Evolutionary conservation across 2,888 invertebrate species (phyloP), one percentile per base, ranked within the genome.

Genomic region (Phaedon cochleariae): DNA sequence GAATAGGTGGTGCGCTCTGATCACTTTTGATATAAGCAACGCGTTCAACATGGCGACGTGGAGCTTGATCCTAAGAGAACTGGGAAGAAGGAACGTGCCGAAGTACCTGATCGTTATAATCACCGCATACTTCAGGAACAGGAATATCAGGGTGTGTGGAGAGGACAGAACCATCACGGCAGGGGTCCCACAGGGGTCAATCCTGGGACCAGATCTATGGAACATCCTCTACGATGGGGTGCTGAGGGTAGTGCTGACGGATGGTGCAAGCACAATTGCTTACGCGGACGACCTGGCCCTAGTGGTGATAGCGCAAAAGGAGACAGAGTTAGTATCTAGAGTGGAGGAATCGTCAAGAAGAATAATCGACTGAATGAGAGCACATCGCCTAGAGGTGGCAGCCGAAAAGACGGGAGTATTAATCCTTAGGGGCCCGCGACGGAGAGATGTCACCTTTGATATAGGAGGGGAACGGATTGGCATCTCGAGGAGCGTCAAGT

Each of bases 131-230:
- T 7, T 7, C 7, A 49, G 1, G 49, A 22, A 7, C 31, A 18
- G 3, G 7, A 26, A 26, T 26, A 7, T 7, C 26, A 26, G 7
- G 26, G 26, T 26, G 7, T 7, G 7, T 7, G 26, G 4, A 26
- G 26, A n/a, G 26, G 7, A 26, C 3, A 5, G 26, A 26, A 34
- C 34, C 34, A 7, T 29, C 29, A 29, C 29, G 4, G 5, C 4
- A 10, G 67, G 64, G 15, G 55, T 54, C 0, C 41, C 64, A 26
- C 64, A 67, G 55, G 67, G 67, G 10, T 64, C 54, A 9, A 59
- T 65, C 18, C 37, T 65, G 0, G 62, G 65, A 15, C 51, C 62
- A 17, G 34, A 18, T 7, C 15, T 65, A n/a, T 63, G 65, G 59
- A 66, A 66, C 37, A 17, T 59, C 9, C 18, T 48, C 6, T 63